phyloP scores from a whole-genome alignment of 2,888 invertebrate genomes.

The Carabus problematicus region DNA sequence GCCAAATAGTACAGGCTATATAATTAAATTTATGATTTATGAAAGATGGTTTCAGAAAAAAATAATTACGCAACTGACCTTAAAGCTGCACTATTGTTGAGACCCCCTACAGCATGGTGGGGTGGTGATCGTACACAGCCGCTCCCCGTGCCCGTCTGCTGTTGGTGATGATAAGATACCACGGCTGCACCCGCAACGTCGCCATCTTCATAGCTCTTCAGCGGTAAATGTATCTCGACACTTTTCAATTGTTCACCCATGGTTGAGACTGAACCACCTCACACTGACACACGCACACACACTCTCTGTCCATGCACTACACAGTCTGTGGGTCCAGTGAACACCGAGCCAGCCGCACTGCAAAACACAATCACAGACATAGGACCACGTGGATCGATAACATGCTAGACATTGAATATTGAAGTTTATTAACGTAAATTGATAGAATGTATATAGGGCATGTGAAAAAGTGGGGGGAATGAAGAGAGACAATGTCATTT shows the following conservation, averaged over 20 bases:
- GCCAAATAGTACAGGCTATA: too few relatives aligned
- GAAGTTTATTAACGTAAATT: too few relatives aligned
- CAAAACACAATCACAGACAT: too few relatives aligned
- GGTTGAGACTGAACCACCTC: not conserved
- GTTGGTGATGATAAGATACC: constrained; percentile 49
- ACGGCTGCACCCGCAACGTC: constrained; percentile 50
- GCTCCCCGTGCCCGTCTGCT: constrained; percentile 35
- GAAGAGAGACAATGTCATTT: too few relatives aligned
- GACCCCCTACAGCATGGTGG: constrained; percentile 63
- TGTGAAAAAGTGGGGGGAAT: too few relatives aligned
- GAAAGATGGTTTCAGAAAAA: constrained; percentile 14
- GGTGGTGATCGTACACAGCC: constrained; percentile 56
- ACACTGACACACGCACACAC: not conserved
- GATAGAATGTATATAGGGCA: too few relatives aligned
- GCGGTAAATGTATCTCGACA: constrained; percentile 64
- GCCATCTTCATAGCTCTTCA: constrained; percentile 55
- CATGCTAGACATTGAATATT: too few relatives aligned
- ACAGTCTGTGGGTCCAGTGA: too few relatives aligned
- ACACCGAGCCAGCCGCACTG: too few relatives aligned
- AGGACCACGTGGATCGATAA: too few relatives aligned
- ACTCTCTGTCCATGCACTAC: not conserved
- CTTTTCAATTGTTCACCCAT: constrained; percentile 55
- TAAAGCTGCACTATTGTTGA: constrained; percentile 69
- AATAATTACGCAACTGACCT: constrained; percentile 60
- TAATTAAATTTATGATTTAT: not conserved